These are phyloP conservation scores for Rhinopomastus cyanomelas DNA, from an alignment of 2,113 vertebrate genomes.

Conservation along the genomic window DNA sequence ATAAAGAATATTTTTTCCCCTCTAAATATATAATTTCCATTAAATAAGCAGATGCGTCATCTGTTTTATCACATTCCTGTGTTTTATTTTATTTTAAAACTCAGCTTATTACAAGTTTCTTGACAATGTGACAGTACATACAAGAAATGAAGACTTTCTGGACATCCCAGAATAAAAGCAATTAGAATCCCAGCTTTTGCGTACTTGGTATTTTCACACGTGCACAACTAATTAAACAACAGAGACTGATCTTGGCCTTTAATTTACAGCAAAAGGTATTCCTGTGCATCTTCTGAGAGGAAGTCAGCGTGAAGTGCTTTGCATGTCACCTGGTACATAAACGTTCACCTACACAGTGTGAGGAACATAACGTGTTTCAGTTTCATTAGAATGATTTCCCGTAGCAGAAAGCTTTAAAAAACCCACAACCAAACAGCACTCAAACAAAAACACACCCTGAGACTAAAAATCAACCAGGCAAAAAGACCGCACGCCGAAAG, in stretches of 20 bases:
- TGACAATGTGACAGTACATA: not conserved
- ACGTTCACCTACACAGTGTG: not conserved
- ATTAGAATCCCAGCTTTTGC: not conserved
- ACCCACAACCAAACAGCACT: not conserved
- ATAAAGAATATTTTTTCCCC: not conserved
- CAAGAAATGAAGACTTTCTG: not conserved
- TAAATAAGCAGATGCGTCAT: not conserved
- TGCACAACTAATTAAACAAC: conserved; percentile 34
- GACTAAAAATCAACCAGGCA: not conserved
- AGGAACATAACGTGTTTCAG: not conserved
- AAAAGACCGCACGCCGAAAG: not conserved
- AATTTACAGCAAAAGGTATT: not conserved
- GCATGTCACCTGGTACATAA: not conserved
- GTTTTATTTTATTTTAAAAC: not conserved
- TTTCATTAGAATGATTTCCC: not conserved
- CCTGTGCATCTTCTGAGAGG: not conserved
- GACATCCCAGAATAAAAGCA: not conserved
- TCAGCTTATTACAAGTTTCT: not conserved
- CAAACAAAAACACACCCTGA: not conserved
- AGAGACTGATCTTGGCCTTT: not conserved
- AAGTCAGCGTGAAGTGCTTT: not conserved
- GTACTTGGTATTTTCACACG: conserved; percentile 3
- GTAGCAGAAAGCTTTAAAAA: not conserved
- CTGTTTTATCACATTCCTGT: not conserved
- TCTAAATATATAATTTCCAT: not conserved